Base-by-base conservation (phyloP, 2,797 vertebrate genomes). In the Molossus alvarezi region DNA sequence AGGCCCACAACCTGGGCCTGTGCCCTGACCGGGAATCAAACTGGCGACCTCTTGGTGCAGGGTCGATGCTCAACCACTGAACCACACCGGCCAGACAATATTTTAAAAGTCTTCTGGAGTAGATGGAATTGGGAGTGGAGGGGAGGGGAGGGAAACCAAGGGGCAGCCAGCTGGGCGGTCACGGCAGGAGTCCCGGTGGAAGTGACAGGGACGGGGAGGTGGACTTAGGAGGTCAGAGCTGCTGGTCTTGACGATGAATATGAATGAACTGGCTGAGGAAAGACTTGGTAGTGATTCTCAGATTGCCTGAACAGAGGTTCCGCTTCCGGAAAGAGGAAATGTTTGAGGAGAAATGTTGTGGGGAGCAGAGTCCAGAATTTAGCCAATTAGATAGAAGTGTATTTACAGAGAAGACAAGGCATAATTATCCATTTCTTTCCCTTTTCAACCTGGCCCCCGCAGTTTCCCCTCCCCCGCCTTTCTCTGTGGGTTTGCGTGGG, bases 251-350 rank as follows among this genome's bases (percentile, higher is more conserved):
- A 29, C 41, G 51, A n/a, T 41, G 55, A 92, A 45, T 65, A 1
- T 53, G 12, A 82, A 41, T 53, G 45, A 58, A 23, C 0, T 55
- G 71, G 33, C 18, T 60, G 14, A 57, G 79, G 25, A 73, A 33
- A 57, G 11, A 58, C 12, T 33, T n/a, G 27, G 9, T 12, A 69
- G 17, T 57, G n/a, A 72, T 27, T 41, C 29, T 82, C 15, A 81
- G 33, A 14, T 65, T 83, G 10, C n/a, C 65, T 85, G 18, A 65
- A 12, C 57, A 73, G 33, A 48, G 25, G 41, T 69, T 79, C n/a
- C 29, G 10, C 79, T 88, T 82, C 86, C 51, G 51, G 23, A 93
- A 95, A 88, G 79, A 69, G 64, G 58, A 84, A 69, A 88, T 67
- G 41, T 51, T 77, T 27, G 82, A 53, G 45, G 45, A 91, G 64